A percentile compares a stretch with the other conserved stretches of the same genome.
Conservation (phyloP, 2,113 vertebrate genomes). For the Rhodinocichla rosea region DNA sequence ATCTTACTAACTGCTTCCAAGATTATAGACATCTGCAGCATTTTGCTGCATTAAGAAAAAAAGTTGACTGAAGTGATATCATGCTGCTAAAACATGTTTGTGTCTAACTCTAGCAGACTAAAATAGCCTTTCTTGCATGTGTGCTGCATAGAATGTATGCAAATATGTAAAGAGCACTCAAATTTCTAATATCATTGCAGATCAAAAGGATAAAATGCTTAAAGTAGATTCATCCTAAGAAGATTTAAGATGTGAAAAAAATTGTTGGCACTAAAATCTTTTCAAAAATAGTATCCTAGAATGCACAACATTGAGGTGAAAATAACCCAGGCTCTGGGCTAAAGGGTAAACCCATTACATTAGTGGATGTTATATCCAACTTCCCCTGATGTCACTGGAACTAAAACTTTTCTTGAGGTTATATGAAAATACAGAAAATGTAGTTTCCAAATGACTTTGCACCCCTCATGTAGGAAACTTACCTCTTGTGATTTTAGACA, state of each 20-base stretch:
- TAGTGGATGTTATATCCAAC: background rate
- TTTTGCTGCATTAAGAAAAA: background rate
- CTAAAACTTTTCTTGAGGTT: background rate
- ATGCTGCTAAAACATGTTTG: background rate
- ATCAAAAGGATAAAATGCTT: background rate
- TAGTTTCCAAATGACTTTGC: slow-evolving; percentile 29
- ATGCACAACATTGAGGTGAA: background rate
- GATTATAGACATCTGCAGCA: background rate
- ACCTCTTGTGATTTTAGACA: background rate
- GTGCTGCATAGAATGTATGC: background rate
- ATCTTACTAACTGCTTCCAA: background rate
- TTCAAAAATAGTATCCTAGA: background rate
- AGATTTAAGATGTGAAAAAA: background rate
- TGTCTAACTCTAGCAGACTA: background rate
- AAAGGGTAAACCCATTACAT: background rate
- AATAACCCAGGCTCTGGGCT: background rate
- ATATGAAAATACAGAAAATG: background rate
- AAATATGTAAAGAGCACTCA: background rate
- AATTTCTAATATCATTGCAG: background rate
- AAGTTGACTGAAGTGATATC: background rate
- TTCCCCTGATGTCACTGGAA: background rate
- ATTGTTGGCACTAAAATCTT: background rate
- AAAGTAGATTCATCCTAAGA: background rate
- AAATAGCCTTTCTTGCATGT: background rate
- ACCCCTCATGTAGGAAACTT: background rate